These are phyloP conservation scores for Prosopocoilus inquinatus DNA, from an alignment of 2,888 invertebrate species.

Conservation along the genomic window DNA sequence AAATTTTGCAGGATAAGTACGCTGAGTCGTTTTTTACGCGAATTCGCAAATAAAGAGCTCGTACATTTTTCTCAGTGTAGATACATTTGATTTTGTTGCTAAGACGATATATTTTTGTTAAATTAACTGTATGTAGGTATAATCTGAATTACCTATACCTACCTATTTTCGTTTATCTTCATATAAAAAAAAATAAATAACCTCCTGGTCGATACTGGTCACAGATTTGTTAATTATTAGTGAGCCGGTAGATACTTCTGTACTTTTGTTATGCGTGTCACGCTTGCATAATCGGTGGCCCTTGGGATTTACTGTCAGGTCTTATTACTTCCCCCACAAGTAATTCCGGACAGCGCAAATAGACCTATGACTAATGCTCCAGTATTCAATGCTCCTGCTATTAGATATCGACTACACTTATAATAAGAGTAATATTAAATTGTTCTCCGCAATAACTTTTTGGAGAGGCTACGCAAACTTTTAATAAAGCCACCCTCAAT, in stretches of 20 bases:
- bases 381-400: conserved; percentile 21
- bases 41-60: no score
- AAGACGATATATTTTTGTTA: no score
- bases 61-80: no score
- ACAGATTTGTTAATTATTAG: no score
- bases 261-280: background rate
- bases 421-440: conserved; percentile 25
- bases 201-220: background rate
- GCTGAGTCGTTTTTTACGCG: no score
- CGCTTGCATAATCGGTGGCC: conserved; percentile 11
- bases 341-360: conserved; percentile 25
- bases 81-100: no score
- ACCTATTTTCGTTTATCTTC: background rate
- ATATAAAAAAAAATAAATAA: background rate
- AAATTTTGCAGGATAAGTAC: no score
- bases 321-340: conserved; percentile 31
- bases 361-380: conserved; percentile 27
- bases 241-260: no score
- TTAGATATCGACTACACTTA: conserved; percentile 13
- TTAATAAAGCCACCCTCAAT: background rate
- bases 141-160: background rate
- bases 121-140: background rate
- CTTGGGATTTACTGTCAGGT: conserved; percentile 29
- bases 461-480: background rate
- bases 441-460: conserved; percentile 14